Base-by-base conservation (phyloP, 2,888 invertebrate species). In the Diogma glabrata region DNA sequence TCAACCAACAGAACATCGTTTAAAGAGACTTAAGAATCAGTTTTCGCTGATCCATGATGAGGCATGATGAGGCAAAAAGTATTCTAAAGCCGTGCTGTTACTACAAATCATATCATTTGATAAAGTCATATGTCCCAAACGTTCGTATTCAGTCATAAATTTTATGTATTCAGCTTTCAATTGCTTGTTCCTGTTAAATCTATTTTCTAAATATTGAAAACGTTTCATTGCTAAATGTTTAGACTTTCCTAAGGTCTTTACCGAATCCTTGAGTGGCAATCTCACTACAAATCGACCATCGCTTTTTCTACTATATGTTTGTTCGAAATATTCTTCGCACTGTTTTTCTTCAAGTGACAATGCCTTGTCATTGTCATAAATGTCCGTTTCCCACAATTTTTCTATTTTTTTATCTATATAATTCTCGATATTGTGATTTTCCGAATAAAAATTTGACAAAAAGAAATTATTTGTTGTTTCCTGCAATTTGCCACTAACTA, bases 1-100 rank as follows among this genome's bases (percentile, higher is more conserved):
- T 16, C 38, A 38, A 38, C 38, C 38, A 38, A 9, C 16, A 38
- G 16, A 38, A 38, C 38, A 38, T 38, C 38, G 19, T 38, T 38
- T 3, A 38, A 19, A 7, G 38, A 38, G 16, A 38, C 38, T 1
- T 38, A 19, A 16, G 38, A 38, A 38, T 33, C 33, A 33, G 10
- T 33, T 33, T 33, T 33, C 33, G 33, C 38, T 38, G 38, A 38
- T 19, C 38, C 38, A 38, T 38, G 17, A 38, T 17, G 10, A 8
- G 10, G 38, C 38, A 38, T 17, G 16, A 16, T 38, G 38, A 16
- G 16, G 38, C 16, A 38, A 38, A 14, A 33, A 38, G 19, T 38
- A 38, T 16, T 38, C 33, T 12, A 33, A 33, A 33, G n/a, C 33
- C 12, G 33, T 33, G n/a, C n/a, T n/a, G n/a, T n/a, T n/a, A n/a